A percentile compares a stretch with the other conserved stretches of the same genome.
phyloP scores from a whole-genome alignment of 2,113 vertebrate genomes.

The Pungitius pungitius region DNA sequence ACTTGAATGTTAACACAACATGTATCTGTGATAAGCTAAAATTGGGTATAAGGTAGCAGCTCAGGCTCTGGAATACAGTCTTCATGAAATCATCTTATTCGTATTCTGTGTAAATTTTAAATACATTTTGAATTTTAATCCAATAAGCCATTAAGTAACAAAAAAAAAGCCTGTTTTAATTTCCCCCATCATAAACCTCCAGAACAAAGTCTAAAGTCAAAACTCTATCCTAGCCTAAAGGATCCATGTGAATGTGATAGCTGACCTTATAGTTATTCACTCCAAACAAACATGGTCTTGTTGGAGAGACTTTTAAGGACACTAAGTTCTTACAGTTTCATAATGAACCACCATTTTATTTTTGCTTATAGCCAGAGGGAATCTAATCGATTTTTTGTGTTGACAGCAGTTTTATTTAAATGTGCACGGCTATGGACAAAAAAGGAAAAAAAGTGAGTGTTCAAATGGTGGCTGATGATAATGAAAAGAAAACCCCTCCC shows the following conservation, averaged over 20 bases:
- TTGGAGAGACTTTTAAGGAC: constrained; percentile 29
- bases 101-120: background rate
- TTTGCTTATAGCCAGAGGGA: constrained; percentile 56
- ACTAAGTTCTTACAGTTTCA: constrained; percentile 37
- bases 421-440: constrained; percentile 48
- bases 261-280: constrained; percentile 38
- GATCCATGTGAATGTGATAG: constrained; percentile 14
- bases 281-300: constrained; percentile 47
- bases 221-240: constrained; percentile 8
- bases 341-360: constrained; percentile 69
- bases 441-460: constrained; percentile 39
- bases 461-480: constrained; percentile 74
- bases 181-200: background rate
- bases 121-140: background rate
- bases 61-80: background rate
- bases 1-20: background rate
- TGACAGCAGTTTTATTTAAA: constrained; percentile 72
- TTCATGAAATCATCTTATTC: constrained; percentile 4
- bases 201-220: background rate
- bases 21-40: background rate
- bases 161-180: background rate
- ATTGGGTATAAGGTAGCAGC: background rate
- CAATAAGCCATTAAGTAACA: background rate
- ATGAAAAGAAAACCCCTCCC: constrained; percentile 74
- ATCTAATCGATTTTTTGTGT: constrained; percentile 63